Evolutionary conservation across 1,140 invertebrate species (phyloP), one percentile per base, ranked within the genome.

Genomic region (Leucophenga varia): DNA sequence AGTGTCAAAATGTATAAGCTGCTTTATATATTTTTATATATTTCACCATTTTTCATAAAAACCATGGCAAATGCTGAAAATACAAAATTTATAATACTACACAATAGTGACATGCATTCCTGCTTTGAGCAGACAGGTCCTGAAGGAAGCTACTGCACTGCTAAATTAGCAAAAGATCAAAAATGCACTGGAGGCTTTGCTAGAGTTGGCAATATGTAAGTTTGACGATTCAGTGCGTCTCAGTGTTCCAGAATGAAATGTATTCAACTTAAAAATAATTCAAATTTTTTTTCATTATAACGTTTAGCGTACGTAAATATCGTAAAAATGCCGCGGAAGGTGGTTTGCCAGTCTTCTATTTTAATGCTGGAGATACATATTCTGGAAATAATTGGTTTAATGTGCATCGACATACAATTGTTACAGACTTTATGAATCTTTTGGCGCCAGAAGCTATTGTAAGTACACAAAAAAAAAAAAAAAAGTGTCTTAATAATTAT

Each of bases 81-180:
- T 42, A 79, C 83, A 45, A 79, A 83, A 56, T 77, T 86, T 5
- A 69, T 84, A n/a, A 83, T 95, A 31, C 65, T 95, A 1, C 92
- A 95, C 71, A 92, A 90, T 43, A 95, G 95, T 72, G 92, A 95
- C 65, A 89, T 95, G 81, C 92, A 95, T 61, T 82, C 89, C 0
- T 80, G 88, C 31, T 93, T 93, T 69, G 88, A 91, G 40, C 82
- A 93, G 70, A 88, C 84, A 1, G 85, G 84, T 19, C 76, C 78
- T 43, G 79, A 83, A 18, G 85, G 85, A n/a, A 82, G 84, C 1
- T 74, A 76, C 2, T 93, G 89, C 61, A 78, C 80, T 0, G 51
- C 75, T 1, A 70, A 77, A 18, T 80, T 82, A 47, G 71, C 75
- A 9, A 67, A 69, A 1, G 76, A 70, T 0, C 70, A 79, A 2